Percentiles rank a stretch among this genome's conserved stretches.
Conservation (phyloP, 2,888 invertebrate species). For the Epinotia ramella region DNA sequence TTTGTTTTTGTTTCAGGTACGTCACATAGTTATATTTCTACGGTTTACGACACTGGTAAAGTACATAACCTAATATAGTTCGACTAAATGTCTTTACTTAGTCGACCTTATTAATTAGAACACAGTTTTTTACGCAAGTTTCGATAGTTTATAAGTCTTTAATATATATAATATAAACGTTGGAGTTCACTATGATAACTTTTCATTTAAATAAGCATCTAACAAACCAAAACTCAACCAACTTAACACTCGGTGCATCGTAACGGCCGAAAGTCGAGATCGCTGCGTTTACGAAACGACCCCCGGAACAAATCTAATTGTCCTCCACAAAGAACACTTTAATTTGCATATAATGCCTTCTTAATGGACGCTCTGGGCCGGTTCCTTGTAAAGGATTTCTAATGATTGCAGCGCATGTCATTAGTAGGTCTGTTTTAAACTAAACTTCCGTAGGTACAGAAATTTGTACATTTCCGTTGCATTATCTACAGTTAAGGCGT, state of each 20-base stretch:
- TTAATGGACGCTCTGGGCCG: slow-evolving; percentile 56
- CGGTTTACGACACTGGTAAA: background rate
- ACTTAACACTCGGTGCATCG: background rate
- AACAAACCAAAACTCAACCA: background rate
- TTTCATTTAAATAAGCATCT: background rate
- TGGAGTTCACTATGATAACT: too few species aligned
- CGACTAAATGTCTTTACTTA: background rate
- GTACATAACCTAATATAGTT: background rate
- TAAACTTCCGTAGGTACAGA: background rate
- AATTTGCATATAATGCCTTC: slow-evolving; percentile 68
- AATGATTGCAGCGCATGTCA: slow-evolving; percentile 41
- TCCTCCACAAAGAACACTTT: slow-evolving; percentile 59
- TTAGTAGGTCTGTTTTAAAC: slow-evolving; percentile 19
- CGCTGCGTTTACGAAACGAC: slow-evolving; percentile 56
- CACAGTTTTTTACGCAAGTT: too few species aligned
- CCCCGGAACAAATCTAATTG: slow-evolving; percentile 61
- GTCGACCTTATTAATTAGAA: background rate
- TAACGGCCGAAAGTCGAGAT: background rate
- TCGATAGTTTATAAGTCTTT: too few species aligned
- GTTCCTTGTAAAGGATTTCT: slow-evolving; percentile 46
- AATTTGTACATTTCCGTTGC: background rate
- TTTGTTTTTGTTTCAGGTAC: slow-evolving; percentile 38
- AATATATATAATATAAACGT: too few species aligned
- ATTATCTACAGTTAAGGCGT: background rate
- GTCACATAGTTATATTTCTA: background rate